These are phyloP conservation scores for Lingula anatina DNA, from an alignment of 2,888 invertebrate genomes.

Conservation along the genomic window DNA sequence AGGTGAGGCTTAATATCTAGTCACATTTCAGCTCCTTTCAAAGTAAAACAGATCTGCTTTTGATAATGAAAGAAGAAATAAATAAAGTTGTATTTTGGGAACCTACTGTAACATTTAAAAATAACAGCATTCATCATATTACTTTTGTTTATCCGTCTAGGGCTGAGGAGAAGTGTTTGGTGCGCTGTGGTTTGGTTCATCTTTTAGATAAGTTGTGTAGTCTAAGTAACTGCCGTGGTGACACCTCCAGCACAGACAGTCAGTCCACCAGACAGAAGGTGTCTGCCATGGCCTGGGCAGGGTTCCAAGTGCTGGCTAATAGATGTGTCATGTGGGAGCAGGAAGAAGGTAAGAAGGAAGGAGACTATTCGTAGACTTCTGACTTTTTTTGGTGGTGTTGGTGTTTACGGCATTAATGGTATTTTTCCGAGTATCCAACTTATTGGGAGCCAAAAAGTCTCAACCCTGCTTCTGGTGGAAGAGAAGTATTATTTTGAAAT, in stretches of 20 bases:
- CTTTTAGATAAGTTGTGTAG: conserved; percentile 50
- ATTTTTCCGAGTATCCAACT: too few species aligned
- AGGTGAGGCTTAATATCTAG: conserved; percentile 23
- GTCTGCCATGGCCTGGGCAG: conserved; percentile 52
- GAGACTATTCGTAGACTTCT: not conserved
- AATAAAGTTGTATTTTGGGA: too few species aligned
- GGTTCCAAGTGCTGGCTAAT: conserved; percentile 51
- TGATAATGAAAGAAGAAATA: too few species aligned
- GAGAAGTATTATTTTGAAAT: too few species aligned
- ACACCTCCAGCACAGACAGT: conserved; percentile 24
- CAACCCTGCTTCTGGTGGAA: too few species aligned
- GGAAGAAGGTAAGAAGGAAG: conserved; percentile 35
- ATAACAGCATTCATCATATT: not conserved
- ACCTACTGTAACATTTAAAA: too few species aligned
- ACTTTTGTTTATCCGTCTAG: conserved; percentile 17
- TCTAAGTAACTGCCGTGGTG: conserved; percentile 34
- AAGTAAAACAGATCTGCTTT: not conserved
- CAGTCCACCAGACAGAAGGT: conserved; percentile 44
- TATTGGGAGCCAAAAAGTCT: too few species aligned
- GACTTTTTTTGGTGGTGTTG: not conserved
- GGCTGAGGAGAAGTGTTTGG: conserved; percentile 50
- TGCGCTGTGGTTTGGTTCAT: conserved; percentile 49
- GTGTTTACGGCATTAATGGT: too few species aligned
- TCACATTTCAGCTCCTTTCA: not conserved
- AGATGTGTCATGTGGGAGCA: conserved; percentile 52